These are phyloP conservation scores for Nudaria mundana DNA, from an alignment of 2,888 invertebrate genomes.

Conservation along the genomic window DNA sequence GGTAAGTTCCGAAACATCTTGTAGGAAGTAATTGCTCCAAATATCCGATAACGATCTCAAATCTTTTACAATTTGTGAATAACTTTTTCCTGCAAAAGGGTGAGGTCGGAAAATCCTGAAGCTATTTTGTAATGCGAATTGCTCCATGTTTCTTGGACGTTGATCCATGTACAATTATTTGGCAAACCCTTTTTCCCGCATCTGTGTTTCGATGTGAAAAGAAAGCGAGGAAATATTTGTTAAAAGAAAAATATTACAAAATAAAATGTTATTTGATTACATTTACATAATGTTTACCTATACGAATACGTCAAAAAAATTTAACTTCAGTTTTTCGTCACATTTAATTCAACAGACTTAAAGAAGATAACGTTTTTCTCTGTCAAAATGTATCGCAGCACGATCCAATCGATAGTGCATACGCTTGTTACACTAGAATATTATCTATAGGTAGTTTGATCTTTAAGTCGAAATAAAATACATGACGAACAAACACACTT, in stretches of 20 bases:
- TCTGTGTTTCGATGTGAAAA: not conserved
- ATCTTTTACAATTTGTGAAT: conserved; percentile 20
- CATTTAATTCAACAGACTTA: too few species aligned
- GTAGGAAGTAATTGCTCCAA: conserved; percentile 27
- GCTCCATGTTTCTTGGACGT: not conserved
- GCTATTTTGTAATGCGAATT: conserved; percentile 1
- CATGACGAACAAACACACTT: too few species aligned
- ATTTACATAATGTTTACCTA: too few species aligned
- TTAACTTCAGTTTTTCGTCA: too few species aligned
- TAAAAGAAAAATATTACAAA: not conserved
- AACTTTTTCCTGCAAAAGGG: conserved; percentile 13
- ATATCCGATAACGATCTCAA: conserved; percentile 20
- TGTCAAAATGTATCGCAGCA: too few species aligned
- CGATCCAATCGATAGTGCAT: too few species aligned
- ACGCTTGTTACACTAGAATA: too few species aligned
- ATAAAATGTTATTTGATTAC: too few species aligned
- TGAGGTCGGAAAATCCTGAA: conserved; percentile 1
- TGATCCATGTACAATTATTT: not conserved
- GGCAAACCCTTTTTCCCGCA: not conserved
- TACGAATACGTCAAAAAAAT: not conserved
- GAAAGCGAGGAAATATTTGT: not conserved
- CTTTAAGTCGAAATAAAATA: too few species aligned
- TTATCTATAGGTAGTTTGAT: too few species aligned
- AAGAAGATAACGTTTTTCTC: too few species aligned
- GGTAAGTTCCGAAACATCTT: conserved; percentile 26